Percentiles rank a stretch among this genome's conserved stretches.
These are phyloP conservation scores for Mustelus asterias DNA, from an alignment of 2,113 vertebrate species.

Conservation along the genomic window DNA sequence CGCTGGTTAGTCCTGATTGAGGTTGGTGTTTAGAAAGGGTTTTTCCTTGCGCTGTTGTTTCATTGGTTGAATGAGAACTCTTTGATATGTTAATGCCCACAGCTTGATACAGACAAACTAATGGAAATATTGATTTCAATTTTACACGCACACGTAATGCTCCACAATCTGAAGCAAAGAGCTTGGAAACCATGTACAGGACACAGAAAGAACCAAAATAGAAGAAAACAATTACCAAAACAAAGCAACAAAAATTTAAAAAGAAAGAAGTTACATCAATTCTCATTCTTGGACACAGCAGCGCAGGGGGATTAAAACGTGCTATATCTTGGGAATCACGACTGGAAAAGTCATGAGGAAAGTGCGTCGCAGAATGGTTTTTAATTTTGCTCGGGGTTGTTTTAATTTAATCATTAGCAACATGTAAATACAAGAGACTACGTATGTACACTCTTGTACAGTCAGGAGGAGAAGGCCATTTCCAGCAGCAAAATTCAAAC, in stretches of 20 bases:
- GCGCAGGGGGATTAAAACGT: background rate
- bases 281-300: background rate
- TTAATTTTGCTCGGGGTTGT: background rate
- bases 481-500: constrained; percentile 33
- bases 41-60: background rate
- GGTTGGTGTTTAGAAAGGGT: background rate
- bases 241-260: background rate
- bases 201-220: background rate
- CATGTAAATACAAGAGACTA: constrained; percentile 33
- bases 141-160: background rate
- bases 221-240: background rate
- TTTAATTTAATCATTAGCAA: constrained; percentile 29
- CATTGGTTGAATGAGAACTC: background rate
- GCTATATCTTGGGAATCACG: background rate
- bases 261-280: background rate
- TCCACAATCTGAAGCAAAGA: background rate
- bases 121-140: background rate
- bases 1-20: background rate
- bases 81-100: background rate
- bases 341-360: background rate
- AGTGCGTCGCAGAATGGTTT: background rate
- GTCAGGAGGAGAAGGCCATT: constrained; percentile 3
- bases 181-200: background rate
- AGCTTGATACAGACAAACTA: background rate
- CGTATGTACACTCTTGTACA: constrained; percentile 13